Conservation (phyloP, 2,797 vertebrate species). For the Sebastes flavidus region DNA sequence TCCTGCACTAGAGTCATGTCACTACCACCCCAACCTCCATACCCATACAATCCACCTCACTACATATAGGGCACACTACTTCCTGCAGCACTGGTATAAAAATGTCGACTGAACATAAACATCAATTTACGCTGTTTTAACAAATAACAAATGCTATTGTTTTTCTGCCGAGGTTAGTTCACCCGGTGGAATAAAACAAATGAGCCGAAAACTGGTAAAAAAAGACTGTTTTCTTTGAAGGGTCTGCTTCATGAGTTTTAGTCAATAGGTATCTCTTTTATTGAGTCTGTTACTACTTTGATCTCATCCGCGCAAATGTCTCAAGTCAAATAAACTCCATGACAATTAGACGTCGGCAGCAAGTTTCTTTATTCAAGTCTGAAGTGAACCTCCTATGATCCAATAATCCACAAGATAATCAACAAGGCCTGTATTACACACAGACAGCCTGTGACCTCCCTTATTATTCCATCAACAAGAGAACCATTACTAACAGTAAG, state of each 20-base stretch:
- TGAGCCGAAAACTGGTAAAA: not conserved
- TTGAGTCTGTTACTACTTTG: constrained; percentile 3
- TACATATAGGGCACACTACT: not conserved
- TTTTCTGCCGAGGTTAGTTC: not conserved
- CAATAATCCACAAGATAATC: constrained; percentile 29
- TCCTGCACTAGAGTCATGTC: not conserved
- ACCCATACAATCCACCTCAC: not conserved
- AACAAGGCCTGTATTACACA: not conserved
- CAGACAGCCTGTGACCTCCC: constrained; percentile 21
- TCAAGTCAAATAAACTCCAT: constrained; percentile 12
- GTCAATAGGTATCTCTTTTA: constrained; percentile 4
- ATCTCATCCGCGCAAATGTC: not conserved
- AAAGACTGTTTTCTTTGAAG: not conserved
- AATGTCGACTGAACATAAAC: not conserved
- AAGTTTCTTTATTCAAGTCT: not conserved
- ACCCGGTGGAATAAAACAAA: not conserved
- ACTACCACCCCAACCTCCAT: no score
- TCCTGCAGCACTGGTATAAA: not conserved
- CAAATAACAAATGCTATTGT: not conserved
- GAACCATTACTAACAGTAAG: constrained; percentile 28
- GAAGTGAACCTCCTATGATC: not conserved
- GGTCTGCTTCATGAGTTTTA: not conserved
- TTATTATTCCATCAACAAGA: constrained; percentile 45
- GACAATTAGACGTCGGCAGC: not conserved
- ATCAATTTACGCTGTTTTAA: not conserved